Evolutionary conservation across 2,113 vertebrate species (phyloP), one percentile per base, ranked within the genome.

Genomic region (Arothron firmamentum): DNA sequence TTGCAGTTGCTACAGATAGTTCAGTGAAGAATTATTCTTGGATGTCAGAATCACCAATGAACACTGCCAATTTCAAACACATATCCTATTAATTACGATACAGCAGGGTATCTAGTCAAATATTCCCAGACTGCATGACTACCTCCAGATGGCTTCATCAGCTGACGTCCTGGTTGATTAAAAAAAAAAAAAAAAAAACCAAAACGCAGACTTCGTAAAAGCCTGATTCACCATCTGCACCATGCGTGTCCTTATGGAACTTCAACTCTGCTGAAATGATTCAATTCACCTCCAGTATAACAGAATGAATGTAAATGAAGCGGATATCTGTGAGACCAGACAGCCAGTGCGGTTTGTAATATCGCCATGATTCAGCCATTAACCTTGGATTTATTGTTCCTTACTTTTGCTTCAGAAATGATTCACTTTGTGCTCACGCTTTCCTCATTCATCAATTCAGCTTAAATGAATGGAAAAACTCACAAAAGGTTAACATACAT

Each of bases 171-270:
- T 52, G 45, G 18, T 47, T 75, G 67, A 64, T 71, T n/a, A n/a
- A n/a, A n/a, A n/a, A n/a, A n/a, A n/a, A n/a, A n/a, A n/a, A n/a
- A n/a, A n/a, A n/a, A n/a, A n/a, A n/a, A n/a, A 72, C 56, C 10
- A 68, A 81, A 79, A 70, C 19, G 59, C 77, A 70, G 68, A 67
- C 43, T 68, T 49, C 4, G 43, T 76, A 51, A 52, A 58, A 70
- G 61, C 62, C 55, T 13, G 23, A 65, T 23, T 71, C 71, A 67
- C 70, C 68, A 77, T 82, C 72, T 83, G 62, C 55, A 75, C 18
- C 4, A 67, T 77, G 6, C 42, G 31, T 15, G 6, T 57, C 55
- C 69, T 65, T 66, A 78, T 74, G 54, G 42, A 18, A 42, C 45
- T 25, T 60, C 68, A 78, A 72, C 75, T 73, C 54, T n/a, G 52